Evolutionary conservation across 2,888 invertebrate species (phyloP).

Genomic region (Meghimatium bilineatum): DNA sequence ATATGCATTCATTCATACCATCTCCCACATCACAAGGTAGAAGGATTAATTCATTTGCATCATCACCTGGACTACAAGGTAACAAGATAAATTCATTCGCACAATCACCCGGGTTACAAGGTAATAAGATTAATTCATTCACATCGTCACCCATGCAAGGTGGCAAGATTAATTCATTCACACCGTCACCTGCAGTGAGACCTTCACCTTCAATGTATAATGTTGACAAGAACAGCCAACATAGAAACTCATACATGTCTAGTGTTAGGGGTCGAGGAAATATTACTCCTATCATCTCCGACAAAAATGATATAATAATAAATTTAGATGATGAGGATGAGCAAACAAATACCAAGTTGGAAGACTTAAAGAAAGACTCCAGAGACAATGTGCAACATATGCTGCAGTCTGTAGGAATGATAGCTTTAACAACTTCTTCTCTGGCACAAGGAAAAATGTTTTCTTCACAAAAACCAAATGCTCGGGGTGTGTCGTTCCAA

Average conservation of each 20-base stretch:
- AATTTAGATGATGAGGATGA: neutral
- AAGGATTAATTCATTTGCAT: neutral
- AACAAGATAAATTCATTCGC: neutral
- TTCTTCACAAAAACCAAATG: neutral
- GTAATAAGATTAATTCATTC: neutral
- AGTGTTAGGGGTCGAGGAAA: neutral
- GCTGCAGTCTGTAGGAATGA: slow-evolving; percentile 36
- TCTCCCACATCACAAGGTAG: neutral
- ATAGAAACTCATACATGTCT: neutral
- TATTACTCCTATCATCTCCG: too few relatives aligned
- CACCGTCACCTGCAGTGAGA: too few relatives aligned
- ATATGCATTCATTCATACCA: neutral
- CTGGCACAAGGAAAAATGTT: slow-evolving; percentile 6
- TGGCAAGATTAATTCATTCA: too few relatives aligned
- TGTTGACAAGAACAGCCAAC: neutral
- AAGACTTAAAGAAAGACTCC: slow-evolving; percentile 18
- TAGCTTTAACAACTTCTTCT: slow-evolving; percentile 15
- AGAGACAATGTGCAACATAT: slow-evolving; percentile 35
- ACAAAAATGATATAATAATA: neutral
- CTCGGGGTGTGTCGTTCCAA: neutral
- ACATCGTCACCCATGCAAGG: neutral
- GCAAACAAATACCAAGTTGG: slow-evolving; percentile 13
- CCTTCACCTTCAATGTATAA: neutral
- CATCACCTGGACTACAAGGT: neutral
- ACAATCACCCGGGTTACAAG: neutral